Percentiles rank a stretch among this genome's conserved stretches.
These are phyloP conservation scores for Crax fasciolata DNA, from an alignment of 2,797 vertebrate genomes.

Conservation along the genomic window DNA sequence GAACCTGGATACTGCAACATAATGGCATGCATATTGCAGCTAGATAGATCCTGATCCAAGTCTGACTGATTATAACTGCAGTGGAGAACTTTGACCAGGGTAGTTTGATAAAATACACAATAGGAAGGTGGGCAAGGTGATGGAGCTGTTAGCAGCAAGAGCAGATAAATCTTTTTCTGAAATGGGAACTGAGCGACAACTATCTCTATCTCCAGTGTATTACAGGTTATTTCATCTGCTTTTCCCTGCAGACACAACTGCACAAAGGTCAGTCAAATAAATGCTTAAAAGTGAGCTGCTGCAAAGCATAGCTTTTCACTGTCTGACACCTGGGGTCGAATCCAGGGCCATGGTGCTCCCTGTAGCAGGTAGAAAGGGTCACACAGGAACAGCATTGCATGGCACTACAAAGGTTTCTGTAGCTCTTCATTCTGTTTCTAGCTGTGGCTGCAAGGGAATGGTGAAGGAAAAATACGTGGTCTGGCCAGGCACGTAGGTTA, in stretches of 20 bases:
- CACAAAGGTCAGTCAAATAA: slow-evolving; percentile 37
- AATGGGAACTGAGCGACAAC: slow-evolving; percentile 38
- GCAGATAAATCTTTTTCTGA: background rate
- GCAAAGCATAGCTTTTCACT: background rate
- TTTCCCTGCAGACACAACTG: slow-evolving; percentile 35
- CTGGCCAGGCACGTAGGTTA: fast-evolving
- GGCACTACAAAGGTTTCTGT: background rate
- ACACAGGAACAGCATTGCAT: background rate
- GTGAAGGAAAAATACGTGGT: background rate
- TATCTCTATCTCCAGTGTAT: slow-evolving; percentile 29
- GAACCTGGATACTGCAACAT: background rate
- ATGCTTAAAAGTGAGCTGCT: background rate
- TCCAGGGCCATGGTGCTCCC: background rate
- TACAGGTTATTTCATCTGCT: slow-evolving; percentile 10
- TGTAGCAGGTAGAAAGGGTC: fast-evolving
- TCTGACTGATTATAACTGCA: background rate
- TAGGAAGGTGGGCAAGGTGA: slow-evolving; percentile 20
- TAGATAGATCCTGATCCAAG: background rate
- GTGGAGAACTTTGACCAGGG: background rate
- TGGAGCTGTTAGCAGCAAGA: slow-evolving; percentile 26
- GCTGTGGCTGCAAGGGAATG: background rate
- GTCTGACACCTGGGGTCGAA: background rate
- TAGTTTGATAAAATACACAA: slow-evolving; percentile 10
- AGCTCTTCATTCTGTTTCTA: background rate
- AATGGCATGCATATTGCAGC: background rate